Evolutionary conservation across 1,140 invertebrate genomes (phyloP), one percentile per base, ranked within the genome.

Genomic region (Drepana arcuata): DNA sequence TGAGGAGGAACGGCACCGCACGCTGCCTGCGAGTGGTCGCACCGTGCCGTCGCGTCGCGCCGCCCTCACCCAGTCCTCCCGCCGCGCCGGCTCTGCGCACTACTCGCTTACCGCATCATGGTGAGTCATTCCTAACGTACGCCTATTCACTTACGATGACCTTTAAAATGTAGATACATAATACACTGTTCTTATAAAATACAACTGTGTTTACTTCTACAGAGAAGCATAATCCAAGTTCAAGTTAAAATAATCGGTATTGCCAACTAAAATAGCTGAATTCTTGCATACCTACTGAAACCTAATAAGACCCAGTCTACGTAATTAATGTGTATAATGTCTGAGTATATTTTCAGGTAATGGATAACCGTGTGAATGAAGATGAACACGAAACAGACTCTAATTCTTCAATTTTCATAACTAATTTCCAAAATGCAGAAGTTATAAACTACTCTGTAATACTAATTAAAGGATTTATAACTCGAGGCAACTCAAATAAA

Each of bases 341-440:
- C 39, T 42, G 44, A n/a, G n/a, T n/a, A n/a, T 34, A 54, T 57
- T 82, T 74, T 52, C 78, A 80, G 78, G 78, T 78, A 53, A 82
- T 82, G 78, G 75, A 82, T 62, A 80, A 77, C 68, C 61, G 66
- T 46, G 61, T 44, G 26, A 61, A 51, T 40, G 71, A 78, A 48
- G 69, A 72, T 29, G 69, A 64, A n/a, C n/a, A n/a, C 47, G 66
- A 74, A 55, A 68, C 71, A 43, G 71, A 79, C 14, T 56, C 69
- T 45, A 70, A 63, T 34, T 79, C 72, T 10, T 62, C 62, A 35
- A 83, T 83, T 40, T 79, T 79, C 34, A 48, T 83, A 38, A 79
- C 72, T 36, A 83, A 83, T 49, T 79, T 80, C 50, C 72, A 83
- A 68, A 69, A 83, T 72, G 77, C 81, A 37, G 83, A 85, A 47